Percentiles rank a stretch among this genome's conserved stretches.
Conservation (phyloP, 2,113 vertebrate genomes). For the Pandion haliaetus region DNA sequence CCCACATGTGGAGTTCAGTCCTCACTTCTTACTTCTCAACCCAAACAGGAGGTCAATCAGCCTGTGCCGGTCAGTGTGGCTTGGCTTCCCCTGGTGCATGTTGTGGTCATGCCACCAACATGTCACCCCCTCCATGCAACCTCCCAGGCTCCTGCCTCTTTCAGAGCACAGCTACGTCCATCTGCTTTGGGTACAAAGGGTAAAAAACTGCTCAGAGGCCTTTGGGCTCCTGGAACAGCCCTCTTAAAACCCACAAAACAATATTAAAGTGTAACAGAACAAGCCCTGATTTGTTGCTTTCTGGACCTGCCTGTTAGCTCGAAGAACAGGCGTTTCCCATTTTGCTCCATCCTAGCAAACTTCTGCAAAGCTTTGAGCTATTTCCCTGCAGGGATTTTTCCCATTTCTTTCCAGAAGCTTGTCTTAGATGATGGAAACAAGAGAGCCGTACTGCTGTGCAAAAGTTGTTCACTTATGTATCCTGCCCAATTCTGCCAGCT, state of each 20-base stretch:
- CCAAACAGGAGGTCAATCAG: background rate
- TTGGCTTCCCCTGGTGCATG: background rate
- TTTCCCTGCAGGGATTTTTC: background rate
- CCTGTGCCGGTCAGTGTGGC: rapidly evolving
- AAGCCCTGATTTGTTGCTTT: background rate
- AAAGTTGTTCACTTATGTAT: rapidly evolving
- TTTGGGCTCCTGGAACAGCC: background rate
- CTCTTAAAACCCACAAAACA: background rate
- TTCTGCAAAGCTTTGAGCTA: background rate
- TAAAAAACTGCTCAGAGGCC: background rate
- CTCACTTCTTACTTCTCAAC: background rate
- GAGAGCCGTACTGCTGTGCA: too few relatives aligned
- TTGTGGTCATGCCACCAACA: background rate
- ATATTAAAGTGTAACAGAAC: background rate
- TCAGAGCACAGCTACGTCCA: background rate
- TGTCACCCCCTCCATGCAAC: background rate
- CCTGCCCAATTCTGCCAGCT: background rate
- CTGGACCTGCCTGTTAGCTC: background rate
- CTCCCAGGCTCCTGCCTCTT: background rate
- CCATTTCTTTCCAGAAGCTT: background rate
- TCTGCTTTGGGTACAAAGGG: background rate
- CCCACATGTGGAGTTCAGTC: rapidly evolving
- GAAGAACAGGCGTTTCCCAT: background rate
- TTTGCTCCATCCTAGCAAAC: background rate
- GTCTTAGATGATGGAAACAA: background rate